Base-by-base conservation (phyloP, 2,888 invertebrate species). In the Taphrorychus bicolor region DNA sequence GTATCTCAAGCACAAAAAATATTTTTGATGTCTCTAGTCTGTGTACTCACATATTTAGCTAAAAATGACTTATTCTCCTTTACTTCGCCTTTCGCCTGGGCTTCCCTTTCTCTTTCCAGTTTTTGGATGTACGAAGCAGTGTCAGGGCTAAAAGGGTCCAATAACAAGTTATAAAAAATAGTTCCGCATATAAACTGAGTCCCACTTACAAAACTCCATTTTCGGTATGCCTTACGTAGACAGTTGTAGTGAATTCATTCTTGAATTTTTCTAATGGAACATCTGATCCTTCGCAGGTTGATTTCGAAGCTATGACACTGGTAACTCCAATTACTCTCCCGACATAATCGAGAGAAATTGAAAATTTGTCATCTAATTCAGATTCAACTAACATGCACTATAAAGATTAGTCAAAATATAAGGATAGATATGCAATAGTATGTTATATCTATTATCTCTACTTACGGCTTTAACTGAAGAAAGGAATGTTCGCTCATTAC, bases 1-100 rank as follows among this genome's bases (percentile, higher is more conserved):
- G n/a, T n/a, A n/a, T n/a, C n/a, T n/a, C n/a, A n/a, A n/a, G n/a
- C 0, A 21, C 2, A 11, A 7, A 17, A 40, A 24, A 24, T 48
- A 19, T 21, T 23, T 24, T 19, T 19, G 17, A 56, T 53, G 9
- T n/a, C n/a, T 22, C 53, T 7, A 53, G n/a, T 58, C 40, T 21
- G 24, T 14, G 19, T 7, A 85, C 95, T 91, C 87, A 97, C 97
- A 86, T 98, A 98, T 97, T 97, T 98, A 2, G 94, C 94, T 74
- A 98, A 87, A 84, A 98, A 98, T 52, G 97, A 96, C 78, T 97
- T 86, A 81, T 96, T 98, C 80, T 98, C 98, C 78, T 95, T 95
- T 18, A 91, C 86, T 76, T 97, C 95, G 18, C 95, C 94, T 70
- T 92, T 90, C 79, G 96, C 95, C 73, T 93, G 88, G 0, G 94